A percentile compares a stretch with the other conserved stretches of the same genome.
Evolutionary conservation across 2,113 vertebrate genomes (phyloP).

Genomic region (Crotalus tigris): DNA sequence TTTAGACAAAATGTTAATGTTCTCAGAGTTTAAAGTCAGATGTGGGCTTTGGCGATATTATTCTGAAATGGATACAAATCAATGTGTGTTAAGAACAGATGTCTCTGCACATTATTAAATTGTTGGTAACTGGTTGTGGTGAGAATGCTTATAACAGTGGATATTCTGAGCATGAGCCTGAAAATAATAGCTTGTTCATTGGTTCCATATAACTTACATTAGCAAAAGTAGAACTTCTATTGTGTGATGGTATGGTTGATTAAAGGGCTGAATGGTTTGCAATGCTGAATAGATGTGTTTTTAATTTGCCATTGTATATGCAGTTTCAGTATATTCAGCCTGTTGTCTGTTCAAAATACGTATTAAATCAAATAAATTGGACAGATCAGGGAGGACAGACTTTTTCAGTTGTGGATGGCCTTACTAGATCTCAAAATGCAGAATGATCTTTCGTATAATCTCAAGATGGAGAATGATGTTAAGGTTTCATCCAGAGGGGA

Average conservation of each 20-base stretch:
- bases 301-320: neutral
- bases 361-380: neutral
- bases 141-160: neutral
- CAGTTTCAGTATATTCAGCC: neutral
- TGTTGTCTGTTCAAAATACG: neutral
- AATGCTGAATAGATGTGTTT: neutral
- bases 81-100: slow-evolving; percentile 5
- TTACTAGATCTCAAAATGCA: neutral
- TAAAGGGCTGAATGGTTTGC: neutral
- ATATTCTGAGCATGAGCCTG: neutral
- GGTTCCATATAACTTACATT: neutral
- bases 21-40: slow-evolving; percentile 22
- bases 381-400: neutral
- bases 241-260: neutral
- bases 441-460: neutral
- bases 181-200: neutral
- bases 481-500: neutral
- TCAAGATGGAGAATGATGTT: neutral
- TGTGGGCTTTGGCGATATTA: no score
- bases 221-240: neutral
- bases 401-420: neutral
- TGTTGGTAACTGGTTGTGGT: neutral
- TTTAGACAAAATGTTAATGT: slow-evolving; percentile 19
- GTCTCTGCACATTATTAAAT: slow-evolving; percentile 19
- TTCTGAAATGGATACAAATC: neutral